Base-by-base conservation (phyloP, 2,113 vertebrate genomes). In the Halichoerus grypus region DNA sequence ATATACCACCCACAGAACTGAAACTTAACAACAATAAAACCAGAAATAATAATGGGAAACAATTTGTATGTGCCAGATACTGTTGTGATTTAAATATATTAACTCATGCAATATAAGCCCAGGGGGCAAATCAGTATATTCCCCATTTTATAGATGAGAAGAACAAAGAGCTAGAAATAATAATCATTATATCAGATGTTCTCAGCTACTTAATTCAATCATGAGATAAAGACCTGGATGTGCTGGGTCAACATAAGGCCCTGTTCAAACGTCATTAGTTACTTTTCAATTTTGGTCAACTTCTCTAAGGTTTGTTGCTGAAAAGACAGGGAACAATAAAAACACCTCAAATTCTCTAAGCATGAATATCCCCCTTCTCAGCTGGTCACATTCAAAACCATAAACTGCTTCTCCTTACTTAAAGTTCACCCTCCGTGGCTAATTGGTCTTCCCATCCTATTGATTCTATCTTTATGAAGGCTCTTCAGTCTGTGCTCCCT, bases 81-180 rank as follows among this genome's bases (percentile, higher is more conserved):
- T 74, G 22, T 61, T 77, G 31, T 81, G 49, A 85, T 83, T 80
- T 79, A 85, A 92, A 61, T 76, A n/a, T 49, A 85, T 74, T 89
- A 86, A 82, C 65, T 94, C 19, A 14, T 14, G 0, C 4, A 31
- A 80, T 81, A 55, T 36, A 94, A 86, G 71, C 94, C 24, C 26
- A 77, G 31, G 13, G 16, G 16, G 7, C 3, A 59, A 92, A 59
- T 65, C 42, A 57, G 83, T 61, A 88, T 63, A 88, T 81, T 42
- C 4, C 10, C 39, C 42, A 89, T 74, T 92, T 94, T 90, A 57
- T 71, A 82, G n/a, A 96, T 63, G 61, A 89, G 39, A 65, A 81
- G 51, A 89, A 85, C n/a, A 89, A 96, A 95, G 19, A 69, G 42
- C 24, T 63, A 59, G 33, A 93, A 97, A 96, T 21, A 83, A 86